These are phyloP conservation scores for Ancistrus triradiatus DNA, from an alignment of 2,113 vertebrate species.

Conservation along the genomic window DNA sequence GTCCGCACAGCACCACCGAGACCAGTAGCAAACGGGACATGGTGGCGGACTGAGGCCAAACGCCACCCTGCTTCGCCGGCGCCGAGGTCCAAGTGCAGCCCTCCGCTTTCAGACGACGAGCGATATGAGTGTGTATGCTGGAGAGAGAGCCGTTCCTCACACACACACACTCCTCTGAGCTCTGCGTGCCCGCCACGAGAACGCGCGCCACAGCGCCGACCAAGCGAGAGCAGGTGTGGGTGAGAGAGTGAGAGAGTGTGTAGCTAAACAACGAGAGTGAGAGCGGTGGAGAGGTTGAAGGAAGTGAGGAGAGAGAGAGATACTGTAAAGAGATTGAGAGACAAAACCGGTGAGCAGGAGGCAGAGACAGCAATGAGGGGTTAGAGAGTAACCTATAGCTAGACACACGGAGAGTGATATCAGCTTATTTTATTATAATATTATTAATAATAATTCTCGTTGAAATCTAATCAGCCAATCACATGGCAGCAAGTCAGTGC, in stretches of 20 bases:
- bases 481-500: too few species aligned
- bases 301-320: constrained; percentile 9
- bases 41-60: constrained; percentile 68
- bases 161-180: constrained; percentile 5
- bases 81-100: constrained; percentile 56
- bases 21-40: constrained; percentile 85
- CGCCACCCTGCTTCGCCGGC: constrained; percentile 60
- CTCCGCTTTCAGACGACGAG: constrained; percentile 68
- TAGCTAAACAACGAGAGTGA: too few species aligned
- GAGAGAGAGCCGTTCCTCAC: constrained; percentile 4
- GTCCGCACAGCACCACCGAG: constrained; percentile 84
- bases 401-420: too few species aligned
- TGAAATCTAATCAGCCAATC: too few species aligned
- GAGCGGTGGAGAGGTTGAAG: too few species aligned
- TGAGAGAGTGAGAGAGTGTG: constrained; percentile 21
- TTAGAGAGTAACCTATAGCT: too few species aligned
- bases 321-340: too few species aligned
- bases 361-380: too few species aligned
- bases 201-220: constrained; percentile 4
- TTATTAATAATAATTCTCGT: too few species aligned
- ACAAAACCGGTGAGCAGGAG: too few species aligned
- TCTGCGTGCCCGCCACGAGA: constrained; percentile 5
- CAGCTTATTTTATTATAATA: too few species aligned
- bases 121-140: constrained; percentile 63
- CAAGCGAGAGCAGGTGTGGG: constrained; percentile 1